Evolutionary conservation across 23 tunicate species (phyloP).

Genomic region (Botrylloides violaceus): DNA sequence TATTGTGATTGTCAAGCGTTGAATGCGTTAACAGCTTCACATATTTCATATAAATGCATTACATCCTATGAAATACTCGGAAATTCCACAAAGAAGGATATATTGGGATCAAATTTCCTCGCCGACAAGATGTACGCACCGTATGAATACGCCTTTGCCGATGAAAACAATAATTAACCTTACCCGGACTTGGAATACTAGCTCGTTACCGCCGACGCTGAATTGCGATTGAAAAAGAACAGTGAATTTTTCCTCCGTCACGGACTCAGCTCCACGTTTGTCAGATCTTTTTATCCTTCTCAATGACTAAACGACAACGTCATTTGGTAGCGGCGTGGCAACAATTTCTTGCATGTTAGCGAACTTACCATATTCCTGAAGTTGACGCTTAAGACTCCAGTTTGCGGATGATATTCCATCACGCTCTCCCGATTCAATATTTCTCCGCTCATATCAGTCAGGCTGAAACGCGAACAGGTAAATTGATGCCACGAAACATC

Average conservation of each 20-base stretch:
- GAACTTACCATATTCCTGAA: conserved; percentile 88
- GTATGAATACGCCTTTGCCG: too few relatives aligned
- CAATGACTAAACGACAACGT: conserved; percentile 44
- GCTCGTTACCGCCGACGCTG: conserved; percentile 90
- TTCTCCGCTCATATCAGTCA: conserved; percentile 88
- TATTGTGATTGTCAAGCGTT: too few relatives aligned
- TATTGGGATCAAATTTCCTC: too few relatives aligned
- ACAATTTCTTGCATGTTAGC: not conserved
- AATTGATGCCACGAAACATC: too few relatives aligned
- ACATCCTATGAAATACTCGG: too few relatives aligned
- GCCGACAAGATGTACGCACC: too few relatives aligned
- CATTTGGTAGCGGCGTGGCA: not conserved
- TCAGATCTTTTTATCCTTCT: conserved; percentile 92
- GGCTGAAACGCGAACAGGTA: too few relatives aligned
- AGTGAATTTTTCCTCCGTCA: conserved; percentile 95
- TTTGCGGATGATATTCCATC: conserved; percentile 96
- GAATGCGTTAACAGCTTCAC: too few relatives aligned
- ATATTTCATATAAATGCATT: too few relatives aligned
- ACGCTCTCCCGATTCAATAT: conserved; percentile 84
- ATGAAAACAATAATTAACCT: not conserved
- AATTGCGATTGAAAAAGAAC: conserved; percentile 88
- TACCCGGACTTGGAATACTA: conserved; percentile 94
- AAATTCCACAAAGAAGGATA: too few relatives aligned
- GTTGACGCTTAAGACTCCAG: conserved; percentile 90
- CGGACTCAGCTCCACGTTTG: conserved; percentile 96